Evolutionary conservation across 2,797 vertebrate genomes (phyloP).

Genomic region (Ctenochaetus hawaiiensis): DNA sequence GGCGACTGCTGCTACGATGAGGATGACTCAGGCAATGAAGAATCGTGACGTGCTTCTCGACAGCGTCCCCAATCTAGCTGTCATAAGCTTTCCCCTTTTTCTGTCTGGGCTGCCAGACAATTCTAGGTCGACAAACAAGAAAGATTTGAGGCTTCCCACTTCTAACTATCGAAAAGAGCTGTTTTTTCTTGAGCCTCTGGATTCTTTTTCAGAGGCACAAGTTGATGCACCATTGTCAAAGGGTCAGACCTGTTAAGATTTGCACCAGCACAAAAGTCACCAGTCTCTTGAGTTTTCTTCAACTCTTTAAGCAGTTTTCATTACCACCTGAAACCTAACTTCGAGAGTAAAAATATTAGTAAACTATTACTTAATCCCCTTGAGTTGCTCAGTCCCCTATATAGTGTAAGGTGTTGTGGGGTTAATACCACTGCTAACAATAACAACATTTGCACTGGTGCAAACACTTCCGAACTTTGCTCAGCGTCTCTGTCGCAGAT

Average conservation of each 20-base stretch:
- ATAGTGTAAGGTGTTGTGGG: constrained; percentile 44
- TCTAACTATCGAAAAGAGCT: constrained; percentile 69
- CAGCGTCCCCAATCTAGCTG: constrained; percentile 37
- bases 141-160: constrained; percentile 71
- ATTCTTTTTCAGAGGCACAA: constrained; percentile 55
- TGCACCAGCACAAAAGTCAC: constrained; percentile 80
- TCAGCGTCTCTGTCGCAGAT: constrained; percentile 51
- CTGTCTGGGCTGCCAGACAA: constrained; percentile 65
- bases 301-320: constrained; percentile 16
- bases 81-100: constrained; percentile 41
- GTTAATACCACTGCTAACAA: constrained; percentile 58
- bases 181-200: constrained; percentile 62
- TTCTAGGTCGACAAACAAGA: constrained; percentile 67
- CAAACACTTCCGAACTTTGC: constrained; percentile 67
- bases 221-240: constrained; percentile 49
- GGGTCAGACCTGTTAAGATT: constrained; percentile 69
- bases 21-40: constrained; percentile 92
- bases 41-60: constrained; percentile 87
- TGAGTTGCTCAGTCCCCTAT: constrained; percentile 29
- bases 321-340: constrained; percentile 63
- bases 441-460: constrained; percentile 75
- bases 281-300: constrained; percentile 39
- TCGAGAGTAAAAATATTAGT: constrained; percentile 28
- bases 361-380: constrained; percentile 25
- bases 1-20: constrained; percentile 90